A percentile compares a stretch with the other conserved stretches of the same genome.
phyloP scores from a whole-genome alignment of 35 echinoderm and acorn worm genomes.

The Ophioderma brevispina region DNA sequence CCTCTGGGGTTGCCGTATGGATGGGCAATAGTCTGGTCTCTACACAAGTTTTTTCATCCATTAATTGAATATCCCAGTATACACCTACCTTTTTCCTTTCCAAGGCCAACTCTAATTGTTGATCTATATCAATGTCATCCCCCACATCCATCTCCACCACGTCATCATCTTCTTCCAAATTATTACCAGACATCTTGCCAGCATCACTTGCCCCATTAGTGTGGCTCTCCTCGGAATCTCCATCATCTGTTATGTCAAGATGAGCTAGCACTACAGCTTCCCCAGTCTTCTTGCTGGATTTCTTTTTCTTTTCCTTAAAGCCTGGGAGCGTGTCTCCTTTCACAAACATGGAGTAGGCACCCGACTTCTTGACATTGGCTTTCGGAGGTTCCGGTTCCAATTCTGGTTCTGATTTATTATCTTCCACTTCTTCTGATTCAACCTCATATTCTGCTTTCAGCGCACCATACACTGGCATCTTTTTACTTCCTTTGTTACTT shows the following conservation, averaged over 20 bases:
- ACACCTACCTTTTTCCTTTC: constrained; percentile 87
- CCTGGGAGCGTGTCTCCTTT: constrained; percentile 24
- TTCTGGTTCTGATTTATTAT: background rate
- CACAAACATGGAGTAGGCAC: constrained; percentile 37
- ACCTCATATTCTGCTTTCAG: constrained; percentile 21
- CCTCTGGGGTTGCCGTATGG: too few species aligned
- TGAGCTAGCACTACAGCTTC: constrained; percentile 37
- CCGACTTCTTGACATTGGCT: background rate
- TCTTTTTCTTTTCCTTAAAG: background rate
- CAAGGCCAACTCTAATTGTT: constrained; percentile 82
- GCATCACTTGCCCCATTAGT: constrained; percentile 36
- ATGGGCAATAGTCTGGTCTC: too few species aligned
- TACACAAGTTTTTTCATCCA: too few species aligned
- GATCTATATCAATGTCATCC: constrained; percentile 89
- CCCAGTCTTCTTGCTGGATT: constrained; percentile 40
- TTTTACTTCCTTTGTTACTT: background rate
- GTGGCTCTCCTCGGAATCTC: background rate
- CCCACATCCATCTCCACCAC: constrained; percentile 28
- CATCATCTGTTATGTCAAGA: constrained; percentile 42
- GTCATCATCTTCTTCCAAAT: constrained; percentile 28
- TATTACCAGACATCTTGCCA: background rate
- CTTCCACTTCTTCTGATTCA: constrained; percentile 8
- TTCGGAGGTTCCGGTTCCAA: constrained; percentile 4
- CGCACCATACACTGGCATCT: constrained; percentile 33
- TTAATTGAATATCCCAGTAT: too few species aligned